Base-by-base conservation (phyloP, 37 sponge, comb jelly and placozoan genomes). In the Oopsacas minuta region DNA sequence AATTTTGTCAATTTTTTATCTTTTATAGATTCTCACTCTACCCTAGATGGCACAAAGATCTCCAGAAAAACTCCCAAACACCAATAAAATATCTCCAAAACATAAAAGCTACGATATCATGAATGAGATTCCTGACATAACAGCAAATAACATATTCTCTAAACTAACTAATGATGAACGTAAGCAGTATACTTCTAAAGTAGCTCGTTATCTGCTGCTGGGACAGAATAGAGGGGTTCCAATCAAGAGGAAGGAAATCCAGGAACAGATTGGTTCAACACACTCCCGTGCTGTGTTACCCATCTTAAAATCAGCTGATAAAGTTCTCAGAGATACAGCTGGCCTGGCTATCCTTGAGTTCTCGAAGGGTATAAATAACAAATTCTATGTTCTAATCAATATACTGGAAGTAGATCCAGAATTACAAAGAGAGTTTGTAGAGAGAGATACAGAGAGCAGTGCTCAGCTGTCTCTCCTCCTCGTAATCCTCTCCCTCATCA, bases 171-270 rank as follows among this genome's bases (percentile, higher is more conserved):
- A 61, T 12, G 75, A 61, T 12, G 32, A 61, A 34, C 22, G 28
- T 25, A 61, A 61, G 22, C 75, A 61, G 75, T 61, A 61, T 34
- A 61, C 75, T 3, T 25, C 75, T 3, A 12, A 5, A 12, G 20
- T 61, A 5, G 75, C 75, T 61, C 75, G 75, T 34, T 61, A 61
- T 34, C 75, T 61, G 32, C 30, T 61, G 1, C 30, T 61, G 28
- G 75, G 75, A n/a, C 75, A 61, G 75, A 61, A 61, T 12, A 61
- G 30, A 61, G 75, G 75, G 32, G 75, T 12, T 3, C 75, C 75
- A 3, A 3, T 61, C 22, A 61, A 61, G 30, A 61, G 22, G 75
- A 61, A n/a, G 30, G 75, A 61, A 25, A 10, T 61, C 7, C 75
- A 61, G 75, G 75, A 61, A 34, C 75, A 61, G 75, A 61, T 61